Evolutionary conservation across 2,113 vertebrate species (phyloP).

Genomic region (Gorsachius goisagi): DNA sequence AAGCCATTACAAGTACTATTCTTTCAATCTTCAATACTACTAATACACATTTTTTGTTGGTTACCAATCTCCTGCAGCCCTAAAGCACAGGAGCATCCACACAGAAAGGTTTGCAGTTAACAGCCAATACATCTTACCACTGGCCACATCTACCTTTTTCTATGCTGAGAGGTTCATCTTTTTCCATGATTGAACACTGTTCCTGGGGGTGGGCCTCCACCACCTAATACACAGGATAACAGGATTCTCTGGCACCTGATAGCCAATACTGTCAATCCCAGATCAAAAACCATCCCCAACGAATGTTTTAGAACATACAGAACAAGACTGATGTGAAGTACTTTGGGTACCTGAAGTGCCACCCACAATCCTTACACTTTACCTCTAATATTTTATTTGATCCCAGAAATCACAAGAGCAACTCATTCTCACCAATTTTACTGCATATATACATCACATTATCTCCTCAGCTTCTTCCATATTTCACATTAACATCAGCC

Average conservation of each 20-base stretch:
- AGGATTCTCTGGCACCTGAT: not conserved
- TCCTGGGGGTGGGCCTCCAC: not conserved
- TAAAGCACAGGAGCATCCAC: not conserved
- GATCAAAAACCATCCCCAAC: not conserved
- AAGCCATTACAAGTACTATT: not conserved
- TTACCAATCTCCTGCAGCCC: not conserved
- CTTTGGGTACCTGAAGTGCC: fast-evolving
- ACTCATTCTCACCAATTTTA: not conserved
- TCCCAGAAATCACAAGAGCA: not conserved
- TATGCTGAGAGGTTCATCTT: fast-evolving
- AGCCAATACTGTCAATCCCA: not conserved
- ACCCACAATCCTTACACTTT: not conserved
- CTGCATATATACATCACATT: fast-evolving
- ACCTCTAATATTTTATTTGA: not conserved
- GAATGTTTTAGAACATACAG: fast-evolving
- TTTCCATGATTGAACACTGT: fast-evolving
- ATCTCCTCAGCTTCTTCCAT: fast-evolving
- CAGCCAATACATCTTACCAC: fast-evolving
- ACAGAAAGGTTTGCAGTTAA: not conserved
- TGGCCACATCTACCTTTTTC: not conserved
- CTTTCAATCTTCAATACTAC: not conserved
- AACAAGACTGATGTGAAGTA: not conserved
- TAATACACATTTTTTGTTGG: not conserved
- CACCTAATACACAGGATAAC: fast-evolving
- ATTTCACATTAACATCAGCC: fast-evolving